phyloP scores from a whole-genome alignment of 2,888 invertebrate species.

The Tiliacea aurago region DNA sequence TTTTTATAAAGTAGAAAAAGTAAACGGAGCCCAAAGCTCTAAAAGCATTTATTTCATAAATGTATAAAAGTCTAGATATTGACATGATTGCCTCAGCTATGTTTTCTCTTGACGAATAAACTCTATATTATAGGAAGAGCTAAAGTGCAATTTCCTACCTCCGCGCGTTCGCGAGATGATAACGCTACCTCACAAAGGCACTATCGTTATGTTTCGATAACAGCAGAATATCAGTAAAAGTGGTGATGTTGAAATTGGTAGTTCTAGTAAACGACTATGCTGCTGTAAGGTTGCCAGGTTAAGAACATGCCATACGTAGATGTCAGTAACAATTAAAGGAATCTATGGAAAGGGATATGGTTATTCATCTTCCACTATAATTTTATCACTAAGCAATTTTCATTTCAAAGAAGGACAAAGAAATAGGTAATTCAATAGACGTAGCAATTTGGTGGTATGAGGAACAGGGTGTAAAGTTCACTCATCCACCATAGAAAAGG shows the following conservation, averaged over 20 bases:
- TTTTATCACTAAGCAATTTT: neutral
- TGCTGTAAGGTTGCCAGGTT: neutral
- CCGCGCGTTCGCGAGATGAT: conserved; percentile 17
- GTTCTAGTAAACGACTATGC: neutral
- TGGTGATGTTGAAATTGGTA: neutral
- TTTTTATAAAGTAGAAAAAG: neutral
- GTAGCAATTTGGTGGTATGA: no score
- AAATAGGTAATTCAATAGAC: neutral
- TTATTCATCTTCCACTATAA: neutral
- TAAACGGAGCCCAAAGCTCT: neutral
- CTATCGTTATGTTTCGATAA: conserved; percentile 5
- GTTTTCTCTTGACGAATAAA: neutral
- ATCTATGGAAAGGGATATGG: neutral
- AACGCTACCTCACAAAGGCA: conserved; percentile 16
- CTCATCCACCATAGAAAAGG: no score
- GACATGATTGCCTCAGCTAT: neutral
- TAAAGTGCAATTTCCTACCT: conserved; percentile 33
- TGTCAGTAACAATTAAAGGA: neutral
- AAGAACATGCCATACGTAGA: neutral
- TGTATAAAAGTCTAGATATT: conserved; percentile 9
- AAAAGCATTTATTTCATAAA: neutral
- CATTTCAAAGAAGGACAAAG: neutral
- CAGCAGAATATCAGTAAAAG: neutral
- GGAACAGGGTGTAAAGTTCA: no score
- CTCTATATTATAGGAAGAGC: conserved; percentile 15